Evolutionary conservation across 2,888 invertebrate genomes (phyloP), one percentile per base, ranked within the genome.

Genomic region (Eristalinus sepulchralis): DNA sequence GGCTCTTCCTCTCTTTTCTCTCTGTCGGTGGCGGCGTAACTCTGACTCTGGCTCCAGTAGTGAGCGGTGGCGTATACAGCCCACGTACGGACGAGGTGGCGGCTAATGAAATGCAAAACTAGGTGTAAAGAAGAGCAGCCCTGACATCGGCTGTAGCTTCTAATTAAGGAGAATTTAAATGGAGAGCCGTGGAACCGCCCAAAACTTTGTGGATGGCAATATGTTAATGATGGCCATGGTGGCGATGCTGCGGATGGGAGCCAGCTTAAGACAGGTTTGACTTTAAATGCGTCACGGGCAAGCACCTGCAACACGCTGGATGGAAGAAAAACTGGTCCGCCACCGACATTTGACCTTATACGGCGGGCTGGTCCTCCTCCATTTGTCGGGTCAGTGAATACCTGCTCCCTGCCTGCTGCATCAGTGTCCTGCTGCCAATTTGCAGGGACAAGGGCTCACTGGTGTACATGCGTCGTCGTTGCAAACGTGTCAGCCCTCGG

Each of bases 101-200:
- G 60, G 67, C 57, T 71, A 83, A 67, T 67, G 57, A 76, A 67
- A 76, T 72, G 77, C 55, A 68, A 55, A 82, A 55, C 59, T 71
- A 60, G 64, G 47, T 66, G 68, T 36, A 53, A 81, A 55, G 66
- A 24, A 20, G 57, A 24, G 11, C 57, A 24, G 10, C 39, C 20
- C 6, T 34, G 53, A 39, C 39, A 39, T 13, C 39, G 60, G 20
- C 39, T 62, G 55, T 63, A 71, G 47, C 60, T 67, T 62, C 66
- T 67, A 77, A 83, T 83, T 83, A 83, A 57, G 67, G 47, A 22
- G 71, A 72, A 27, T 72, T 77, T 72, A 17, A 72, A 81, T 75
- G 57, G 55, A 31, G 55, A 36, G 27, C 36, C 67, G 39, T 22
- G 4, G 55, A 3, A 8, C 8, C 20, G 20, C 24, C 24, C 1